These are phyloP conservation scores for Brachionus rotundiformis DNA, from an alignment of 1,140 invertebrate genomes.

Conservation along the genomic window DNA sequence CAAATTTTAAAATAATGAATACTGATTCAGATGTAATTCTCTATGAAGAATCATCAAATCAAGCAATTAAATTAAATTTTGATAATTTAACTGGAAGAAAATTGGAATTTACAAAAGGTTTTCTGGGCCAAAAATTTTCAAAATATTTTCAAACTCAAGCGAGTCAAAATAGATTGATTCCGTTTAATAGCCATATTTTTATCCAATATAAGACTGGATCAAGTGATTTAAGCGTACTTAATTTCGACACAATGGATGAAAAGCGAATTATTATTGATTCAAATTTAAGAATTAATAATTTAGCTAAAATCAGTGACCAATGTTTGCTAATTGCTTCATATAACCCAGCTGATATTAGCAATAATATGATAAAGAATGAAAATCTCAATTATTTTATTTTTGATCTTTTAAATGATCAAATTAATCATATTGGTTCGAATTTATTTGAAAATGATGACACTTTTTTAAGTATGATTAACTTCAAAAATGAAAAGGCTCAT, in stretches of 20 bases:
- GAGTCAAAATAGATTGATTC: neutral
- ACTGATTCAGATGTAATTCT: neutral
- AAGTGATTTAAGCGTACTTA: neutral
- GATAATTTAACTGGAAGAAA: neutral
- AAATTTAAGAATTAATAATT: slow-evolving; percentile 10
- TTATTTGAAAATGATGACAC: neutral
- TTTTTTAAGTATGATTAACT: neutral
- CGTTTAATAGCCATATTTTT: neutral
- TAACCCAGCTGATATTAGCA: neutral
- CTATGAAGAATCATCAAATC: slow-evolving; percentile 26
- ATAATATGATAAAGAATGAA: neutral
- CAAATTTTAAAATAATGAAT: slow-evolving; percentile 20
- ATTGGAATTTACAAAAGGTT: neutral
- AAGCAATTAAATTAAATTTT: slow-evolving; percentile 24
- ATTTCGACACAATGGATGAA: neutral
- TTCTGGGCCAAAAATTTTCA: neutral
- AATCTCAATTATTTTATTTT: neutral
- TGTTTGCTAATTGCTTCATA: neutral
- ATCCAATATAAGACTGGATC: neutral
- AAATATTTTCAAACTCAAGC: slow-evolving; percentile 38
- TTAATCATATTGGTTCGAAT: neutral
- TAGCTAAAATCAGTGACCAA: neutral
- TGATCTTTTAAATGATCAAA: neutral
- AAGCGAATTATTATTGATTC: neutral
- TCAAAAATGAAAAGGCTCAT: neutral